Evolutionary conservation across 2,797 vertebrate genomes (phyloP), one percentile per base, ranked within the genome.

Genomic region (Poecilia velifera): DNA sequence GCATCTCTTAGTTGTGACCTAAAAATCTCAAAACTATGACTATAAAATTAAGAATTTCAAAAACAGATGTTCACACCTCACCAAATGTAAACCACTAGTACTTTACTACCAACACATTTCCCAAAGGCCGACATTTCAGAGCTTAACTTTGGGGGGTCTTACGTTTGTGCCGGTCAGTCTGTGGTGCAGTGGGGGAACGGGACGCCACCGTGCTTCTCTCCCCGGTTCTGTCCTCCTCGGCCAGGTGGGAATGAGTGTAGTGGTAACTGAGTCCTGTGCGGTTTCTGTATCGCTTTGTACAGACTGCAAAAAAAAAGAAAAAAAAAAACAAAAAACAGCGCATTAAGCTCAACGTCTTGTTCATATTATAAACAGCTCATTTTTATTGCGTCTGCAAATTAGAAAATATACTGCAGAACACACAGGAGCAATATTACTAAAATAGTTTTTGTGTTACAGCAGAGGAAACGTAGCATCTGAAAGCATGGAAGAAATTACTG

Each of bases 281-380:
- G 95, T 99, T 99, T 94, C 98, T 98, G 93, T 99, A 99, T 89
- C 98, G 97, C 93, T 98, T 99, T 84, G 97, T 97, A 84, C 97
- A 99, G 86, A 98, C 98, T 99, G 84, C 46, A 88, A 88, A 81
- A 51, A 49, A 39, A 39, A 39, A 0, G 6, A 39, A 39, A 39
- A 31, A 1, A 31, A 31, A 31, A 31, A n/a, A n/a, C n/a, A 31
- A 39, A 43, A 83, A 71, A 91, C 70, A 85, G 28, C 14, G 8
- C 46, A 59, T 53, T 89, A 55, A 80, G n/a, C 76, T 34, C 5
- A 20, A 76, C 47, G 46, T 13, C 28, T 16, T n/a, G 10, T 28
- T 45, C n/a, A 70, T 70, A 41, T 70, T 70, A 1, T n/a, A 36
- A n/a, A 25, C 66, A 6, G 22, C 20, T 13, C 9, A 5, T 28